Conservation (phyloP, 2,888 invertebrate genomes). For the Erannis defoliaria region DNA sequence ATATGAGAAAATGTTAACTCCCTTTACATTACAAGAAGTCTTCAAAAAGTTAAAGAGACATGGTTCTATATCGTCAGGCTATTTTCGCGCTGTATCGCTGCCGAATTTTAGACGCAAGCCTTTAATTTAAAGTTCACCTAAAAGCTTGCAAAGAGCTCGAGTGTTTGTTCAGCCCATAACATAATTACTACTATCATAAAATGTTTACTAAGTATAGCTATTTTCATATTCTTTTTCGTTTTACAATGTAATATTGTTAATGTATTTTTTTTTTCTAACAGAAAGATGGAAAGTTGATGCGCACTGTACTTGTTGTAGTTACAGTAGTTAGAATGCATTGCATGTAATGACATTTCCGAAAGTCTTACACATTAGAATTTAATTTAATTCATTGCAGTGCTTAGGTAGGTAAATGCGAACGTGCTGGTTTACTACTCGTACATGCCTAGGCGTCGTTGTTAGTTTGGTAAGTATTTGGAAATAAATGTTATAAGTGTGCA, state of each 20-base stretch:
- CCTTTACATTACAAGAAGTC: not conserved
- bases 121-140: conserved; percentile 81
- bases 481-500: too few species aligned
- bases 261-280: too few species aligned
- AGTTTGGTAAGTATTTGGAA: too few species aligned
- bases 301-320: not conserved
- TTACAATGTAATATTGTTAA: too few species aligned
- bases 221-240: not conserved
- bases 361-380: too few species aligned
- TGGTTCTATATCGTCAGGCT: conserved; percentile 6
- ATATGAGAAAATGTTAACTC: not conserved
- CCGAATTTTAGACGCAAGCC: conserved; percentile 80
- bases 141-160: conserved; percentile 65
- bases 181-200: conserved; percentile 51
- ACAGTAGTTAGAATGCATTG: not conserved
- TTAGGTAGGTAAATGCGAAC: too few species aligned
- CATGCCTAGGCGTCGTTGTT: too few species aligned
- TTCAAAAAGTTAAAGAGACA: conserved; percentile 6
- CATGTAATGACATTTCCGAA: not conserved
- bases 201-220: not conserved
- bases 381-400: too few species aligned
- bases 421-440: too few species aligned
- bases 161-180: conserved; percentile 61
- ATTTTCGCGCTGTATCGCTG: conserved; percentile 65
- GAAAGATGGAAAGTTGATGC: not conserved